A percentile compares a stretch with the other conserved stretches of the same genome.
Evolutionary conservation across 2,888 invertebrate genomes (phyloP).

Genomic region (Bimastos eiseni): DNA sequence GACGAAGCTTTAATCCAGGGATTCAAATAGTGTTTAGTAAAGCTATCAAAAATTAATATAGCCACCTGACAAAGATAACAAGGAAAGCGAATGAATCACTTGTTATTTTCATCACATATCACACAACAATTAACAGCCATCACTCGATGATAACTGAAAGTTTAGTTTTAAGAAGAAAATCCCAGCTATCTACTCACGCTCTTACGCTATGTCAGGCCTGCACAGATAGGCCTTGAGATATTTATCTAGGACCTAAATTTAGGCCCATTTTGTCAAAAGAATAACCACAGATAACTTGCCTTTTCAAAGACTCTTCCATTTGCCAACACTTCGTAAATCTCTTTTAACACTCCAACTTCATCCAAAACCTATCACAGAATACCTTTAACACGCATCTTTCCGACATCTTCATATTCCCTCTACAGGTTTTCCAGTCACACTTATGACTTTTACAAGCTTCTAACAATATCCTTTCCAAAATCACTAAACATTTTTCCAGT

Average conservation of each 20-base stretch:
- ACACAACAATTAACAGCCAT: not conserved
- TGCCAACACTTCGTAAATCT: too few relatives aligned
- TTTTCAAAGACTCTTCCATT: not conserved
- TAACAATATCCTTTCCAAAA: not conserved
- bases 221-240: not conserved
- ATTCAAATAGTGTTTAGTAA: not conserved
- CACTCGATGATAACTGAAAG: not conserved
- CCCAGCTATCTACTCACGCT: not conserved
- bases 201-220: not conserved
- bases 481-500: not conserved
- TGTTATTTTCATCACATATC: not conserved
- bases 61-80: not conserved
- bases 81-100: not conserved
- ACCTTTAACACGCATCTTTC: not conserved
- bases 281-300: not conserved
- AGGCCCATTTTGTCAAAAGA: not conserved
- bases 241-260: not conserved
- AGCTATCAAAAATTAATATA: not conserved
- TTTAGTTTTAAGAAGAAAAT: not conserved
- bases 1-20: not conserved
- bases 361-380: not conserved
- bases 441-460: not conserved
- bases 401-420: not conserved
- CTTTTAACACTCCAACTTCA: not conserved
- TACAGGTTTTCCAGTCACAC: not conserved